A percentile compares a stretch with the other conserved stretches of the same genome.
Evolutionary conservation across 2,113 vertebrate species (phyloP).

Genomic region (Salvelinus namaycush): DNA sequence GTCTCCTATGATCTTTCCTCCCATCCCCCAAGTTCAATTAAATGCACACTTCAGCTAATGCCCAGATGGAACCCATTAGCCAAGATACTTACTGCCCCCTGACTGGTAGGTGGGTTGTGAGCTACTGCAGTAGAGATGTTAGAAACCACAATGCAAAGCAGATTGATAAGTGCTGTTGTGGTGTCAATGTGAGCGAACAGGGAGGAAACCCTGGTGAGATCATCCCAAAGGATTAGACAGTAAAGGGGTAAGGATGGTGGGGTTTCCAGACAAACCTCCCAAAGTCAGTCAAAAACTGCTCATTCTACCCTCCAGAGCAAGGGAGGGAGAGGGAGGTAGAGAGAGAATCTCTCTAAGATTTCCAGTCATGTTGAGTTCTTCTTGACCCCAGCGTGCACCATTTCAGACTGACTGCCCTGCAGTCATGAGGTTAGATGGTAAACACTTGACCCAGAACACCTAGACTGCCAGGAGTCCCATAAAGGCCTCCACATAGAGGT

Average conservation of each 20-base stretch:
- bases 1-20: background rate
- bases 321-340: background rate
- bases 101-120: constrained; percentile 30
- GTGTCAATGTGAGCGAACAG: background rate
- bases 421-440: constrained; percentile 2
- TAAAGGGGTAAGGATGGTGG: background rate
- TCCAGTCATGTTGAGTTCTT: background rate
- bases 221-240: background rate
- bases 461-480: background rate
- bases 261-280: constrained; percentile 1
- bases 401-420: background rate
- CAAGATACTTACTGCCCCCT: constrained; percentile 30
- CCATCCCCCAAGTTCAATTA: background rate
- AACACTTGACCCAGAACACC: background rate
- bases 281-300: background rate
- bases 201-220: constrained; percentile 1
- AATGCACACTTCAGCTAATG: constrained; percentile 18
- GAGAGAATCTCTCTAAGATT: background rate
- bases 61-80: constrained; percentile 64
- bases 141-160: constrained; percentile 2
- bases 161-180: constrained; percentile 13
- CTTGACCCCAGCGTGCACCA: background rate
- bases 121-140: background rate
- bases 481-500: background rate
- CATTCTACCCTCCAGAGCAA: background rate